These are phyloP conservation scores for Nyctalus aviator DNA, from an alignment of 2,797 vertebrate species.

Conservation along the genomic window DNA sequence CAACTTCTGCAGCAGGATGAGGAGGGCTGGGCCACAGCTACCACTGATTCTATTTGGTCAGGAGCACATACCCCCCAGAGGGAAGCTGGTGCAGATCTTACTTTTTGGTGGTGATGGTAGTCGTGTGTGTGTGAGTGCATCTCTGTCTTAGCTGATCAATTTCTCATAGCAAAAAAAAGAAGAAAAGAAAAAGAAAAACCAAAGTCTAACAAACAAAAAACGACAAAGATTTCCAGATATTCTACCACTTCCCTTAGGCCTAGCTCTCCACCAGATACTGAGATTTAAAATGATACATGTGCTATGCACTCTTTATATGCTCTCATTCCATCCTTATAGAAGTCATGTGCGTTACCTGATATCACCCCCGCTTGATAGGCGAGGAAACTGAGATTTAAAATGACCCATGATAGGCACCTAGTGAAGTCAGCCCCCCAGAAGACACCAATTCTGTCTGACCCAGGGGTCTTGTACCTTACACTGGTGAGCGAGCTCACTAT, in stretches of 20 bases:
- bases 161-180: background rate
- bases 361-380: background rate
- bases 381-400: background rate
- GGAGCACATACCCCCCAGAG: background rate
- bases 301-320: background rate
- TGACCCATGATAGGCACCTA: accelerated
- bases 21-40: background rate
- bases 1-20: slow-evolving; percentile 17
- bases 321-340: background rate
- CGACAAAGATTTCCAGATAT: background rate
- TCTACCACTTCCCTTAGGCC: background rate
- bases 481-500: background rate
- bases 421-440: background rate
- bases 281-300: background rate
- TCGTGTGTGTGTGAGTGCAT: background rate
- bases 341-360: background rate
- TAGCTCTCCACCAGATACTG: background rate
- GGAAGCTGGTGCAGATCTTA: background rate
- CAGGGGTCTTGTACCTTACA: accelerated
- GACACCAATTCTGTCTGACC: background rate
- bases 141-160: background rate
- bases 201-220: background rate
- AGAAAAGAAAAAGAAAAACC: background rate
- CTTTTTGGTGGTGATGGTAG: background rate
- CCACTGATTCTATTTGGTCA: accelerated